Evolutionary conservation across 2,113 vertebrate genomes (phyloP), one percentile per base, ranked within the genome.

Genomic region (Puntigrus tetrazona): DNA sequence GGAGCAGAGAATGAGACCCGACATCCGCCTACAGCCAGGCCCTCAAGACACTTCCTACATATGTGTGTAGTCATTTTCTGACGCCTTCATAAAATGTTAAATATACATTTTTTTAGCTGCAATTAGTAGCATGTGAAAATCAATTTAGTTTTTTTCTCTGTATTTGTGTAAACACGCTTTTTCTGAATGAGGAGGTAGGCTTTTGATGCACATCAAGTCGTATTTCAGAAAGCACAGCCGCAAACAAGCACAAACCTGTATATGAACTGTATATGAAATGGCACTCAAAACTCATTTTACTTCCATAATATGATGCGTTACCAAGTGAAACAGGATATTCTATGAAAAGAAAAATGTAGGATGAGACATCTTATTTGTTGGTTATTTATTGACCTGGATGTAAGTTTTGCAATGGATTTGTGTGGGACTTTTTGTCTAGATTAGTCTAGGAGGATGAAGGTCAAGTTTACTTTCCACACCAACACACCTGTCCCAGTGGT

Each of bases 1-100:
- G 16, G 7, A 70, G 27, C 70, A 77, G 78, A 63, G 78, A 81
- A 84, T 82, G 41, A 81, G 34, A 82, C 70, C 34, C 27, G 61
- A 84, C 38, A 59, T 22, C 65, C 18, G 67, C 85, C 63, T 78
- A 45, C 41, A 81, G 80, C 36, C 10, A 78, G 61, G 55, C 27
- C 73, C 31, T 78, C 16, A 43, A 61, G 74, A 70, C 25, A 52
- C 69, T 43, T 52, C n/a, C 38, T 10, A 59, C 57, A 69, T 78
- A 36, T 45, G 16, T 63, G 31, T 52, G n/a, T 27, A 61, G 31
- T 55, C 29, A 50, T 16, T 70, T 45, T 14, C 7, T 2, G 59
- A 63, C 34, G 27, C 41, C 22, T 50, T 36, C 43, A 22, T 67
- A 16, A 50, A 50, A 47, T 75, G 10, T 75, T 75, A 43, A 43